These are phyloP conservation scores for Engystomops pustulosus DNA, from an alignment of 2,113 vertebrate species.

Conservation along the genomic window DNA sequence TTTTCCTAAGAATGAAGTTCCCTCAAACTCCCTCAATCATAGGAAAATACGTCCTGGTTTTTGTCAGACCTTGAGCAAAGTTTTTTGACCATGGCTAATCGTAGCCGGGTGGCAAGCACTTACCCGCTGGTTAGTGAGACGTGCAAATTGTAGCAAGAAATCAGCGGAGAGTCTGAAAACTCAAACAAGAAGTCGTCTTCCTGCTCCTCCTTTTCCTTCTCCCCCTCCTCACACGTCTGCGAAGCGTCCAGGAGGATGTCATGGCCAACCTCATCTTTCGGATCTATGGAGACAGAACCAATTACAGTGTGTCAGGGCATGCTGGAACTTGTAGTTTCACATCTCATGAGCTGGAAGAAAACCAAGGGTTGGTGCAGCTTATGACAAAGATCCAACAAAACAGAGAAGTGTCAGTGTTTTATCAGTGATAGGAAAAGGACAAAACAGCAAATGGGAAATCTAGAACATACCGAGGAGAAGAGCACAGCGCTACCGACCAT, in stretches of 20 bases:
- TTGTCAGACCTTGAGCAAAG: too few species aligned
- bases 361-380: background rate
- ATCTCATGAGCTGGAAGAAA: background rate
- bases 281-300: conserved; percentile 75
- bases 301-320: background rate
- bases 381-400: too few species aligned
- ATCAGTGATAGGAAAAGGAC: too few species aligned
- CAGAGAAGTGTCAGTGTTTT: too few species aligned
- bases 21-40: too few species aligned
- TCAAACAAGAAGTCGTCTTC: conserved; percentile 91
- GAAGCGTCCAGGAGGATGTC: conserved; percentile 89
- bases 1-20: too few species aligned
- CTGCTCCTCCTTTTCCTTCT: conserved; percentile 80
- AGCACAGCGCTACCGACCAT: too few species aligned
- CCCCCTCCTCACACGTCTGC: conserved; percentile 74
- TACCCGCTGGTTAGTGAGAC: conserved; percentile 92
- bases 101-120: too few species aligned
- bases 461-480: too few species aligned
- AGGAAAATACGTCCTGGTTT: too few species aligned
- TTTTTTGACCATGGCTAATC: too few species aligned
- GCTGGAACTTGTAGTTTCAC: background rate
- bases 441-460: too few species aligned
- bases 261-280: conserved; percentile 84
- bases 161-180: conserved; percentile 91
- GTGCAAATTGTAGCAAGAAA: conserved; percentile 94